Evolutionary conservation across 2,113 vertebrate species (phyloP), one percentile per base, ranked within the genome.

Genomic region (Cyanistes caeruleus): DNA sequence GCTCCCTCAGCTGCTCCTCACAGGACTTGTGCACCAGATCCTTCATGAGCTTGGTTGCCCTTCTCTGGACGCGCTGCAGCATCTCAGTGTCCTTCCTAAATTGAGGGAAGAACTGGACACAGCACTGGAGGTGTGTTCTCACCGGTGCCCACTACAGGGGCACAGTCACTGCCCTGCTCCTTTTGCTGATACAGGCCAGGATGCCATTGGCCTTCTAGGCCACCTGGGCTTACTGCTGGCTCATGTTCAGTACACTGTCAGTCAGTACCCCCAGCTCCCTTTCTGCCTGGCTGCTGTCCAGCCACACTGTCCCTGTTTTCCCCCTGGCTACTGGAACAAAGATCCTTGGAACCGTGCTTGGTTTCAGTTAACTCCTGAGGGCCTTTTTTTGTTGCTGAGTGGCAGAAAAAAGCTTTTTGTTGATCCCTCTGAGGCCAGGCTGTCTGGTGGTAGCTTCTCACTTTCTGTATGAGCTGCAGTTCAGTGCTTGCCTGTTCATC

Each of bases 401-500:
- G 22, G 76, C 37, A 91, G 73, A 64, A 84, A 60, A 84, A 92
- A 49, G 11, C 31, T 74, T 84, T 89, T 75, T 79, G 27, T 46
- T 56, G 3, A 60, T 94, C 52, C 20, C 44, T 60, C 49, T 79
- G 70, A 80, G 81, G 49, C 67, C 23, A 13, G 25, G 10, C 65
- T 90, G 52, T 64, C 70, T 87, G 33, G 69, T 78, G 5, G 51
- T 48, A 60, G 39, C 30, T 51, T 95, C 74, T 95, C 56, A 51
- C 43, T 81, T 88, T 94, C 77, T 67, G 23, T 77, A 14, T n/a
- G 48, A 93, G 21, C 55, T 93, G 77, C 48, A 64, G 25, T 55
- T 94, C 30, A 25, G 39, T 43, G 73, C 77, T 87, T 0, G 1
- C 44, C 30, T 59, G 4, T 52, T 89, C 39, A 12, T 28, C 53